Base-by-base conservation (phyloP, 2,113 vertebrate species). In the Sprattus sprattus region DNA sequence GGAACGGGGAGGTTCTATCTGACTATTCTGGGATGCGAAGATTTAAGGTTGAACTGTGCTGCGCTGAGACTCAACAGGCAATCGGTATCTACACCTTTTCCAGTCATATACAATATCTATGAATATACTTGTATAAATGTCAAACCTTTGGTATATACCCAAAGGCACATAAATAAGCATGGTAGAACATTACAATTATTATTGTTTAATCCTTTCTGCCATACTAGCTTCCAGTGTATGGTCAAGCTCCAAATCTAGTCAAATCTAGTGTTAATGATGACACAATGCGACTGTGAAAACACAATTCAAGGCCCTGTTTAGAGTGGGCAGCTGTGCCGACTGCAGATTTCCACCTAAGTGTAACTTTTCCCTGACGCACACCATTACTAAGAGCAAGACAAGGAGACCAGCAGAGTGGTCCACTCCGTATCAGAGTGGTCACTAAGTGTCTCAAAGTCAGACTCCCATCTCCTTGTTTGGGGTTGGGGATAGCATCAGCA, bases 401-500 rank as follows among this genome's bases (percentile, higher is more conserved):
- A 1, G 0, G 18, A 60, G 18, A 60, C 18, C 22, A 3, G 54
- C 18, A 22, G 4, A 60, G 54, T 60, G 54, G 54, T 22, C 20
- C 4, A 7, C 18, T 60, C 54, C 1, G 18, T 67, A 28, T 67
- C 64, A 10, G 64, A 67, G 25, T 67, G 64, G 10, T 88, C 83
- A 22, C 82, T 89, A 89, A 81, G 88, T 86, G 87, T 89, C 86
- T 85, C n/a, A 75, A 82, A 86, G 82, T 45, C 57, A 82, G n/a
- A 71, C 82, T 87, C 28, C 88, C 87, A 81, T 87, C 20, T 54
- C 85, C 64, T 86, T 84, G 83, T 71, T 28, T 28, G 64, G 13
- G 20, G 20, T 7, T 1, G 71, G 84, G 89, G 92, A 93, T 92
- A 92, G 90, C 88, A 94, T 94, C 92, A 93, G 93, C 93, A 92